Conservation (phyloP, 2,797 vertebrate genomes). For the Crax fasciolata region DNA sequence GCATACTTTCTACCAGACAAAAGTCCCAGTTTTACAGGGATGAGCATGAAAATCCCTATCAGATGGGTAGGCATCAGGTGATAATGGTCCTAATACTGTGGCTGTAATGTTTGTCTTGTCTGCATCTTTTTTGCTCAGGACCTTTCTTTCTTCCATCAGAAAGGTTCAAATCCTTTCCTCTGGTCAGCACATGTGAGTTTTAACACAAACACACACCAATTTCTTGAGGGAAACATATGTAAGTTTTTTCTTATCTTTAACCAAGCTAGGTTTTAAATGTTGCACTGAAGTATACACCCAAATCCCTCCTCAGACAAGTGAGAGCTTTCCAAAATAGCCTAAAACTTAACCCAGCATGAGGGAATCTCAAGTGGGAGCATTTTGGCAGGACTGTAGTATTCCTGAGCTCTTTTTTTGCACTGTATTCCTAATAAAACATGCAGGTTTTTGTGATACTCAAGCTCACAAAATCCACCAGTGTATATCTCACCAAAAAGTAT, state of each 20-base stretch:
- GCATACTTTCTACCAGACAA: neutral
- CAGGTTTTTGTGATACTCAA: neutral
- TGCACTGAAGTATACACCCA: neutral
- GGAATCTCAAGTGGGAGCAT: neutral
- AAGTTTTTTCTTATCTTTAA: neutral
- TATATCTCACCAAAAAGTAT: neutral
- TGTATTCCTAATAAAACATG: neutral
- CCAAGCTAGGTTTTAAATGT: neutral
- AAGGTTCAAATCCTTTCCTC: neutral
- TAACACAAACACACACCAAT: neutral
- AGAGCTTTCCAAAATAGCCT: neutral
- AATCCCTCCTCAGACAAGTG: neutral
- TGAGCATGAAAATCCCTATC: neutral
- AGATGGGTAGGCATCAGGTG: neutral
- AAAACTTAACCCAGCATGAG: neutral
- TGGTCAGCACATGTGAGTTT: neutral
- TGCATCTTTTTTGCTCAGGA: neutral
- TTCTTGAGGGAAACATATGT: neutral
- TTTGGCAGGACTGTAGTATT: neutral
- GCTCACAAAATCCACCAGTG: neutral
- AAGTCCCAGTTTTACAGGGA: neutral
- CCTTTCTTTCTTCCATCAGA: neutral
- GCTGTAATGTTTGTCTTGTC: neutral
- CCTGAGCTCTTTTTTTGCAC: neutral
- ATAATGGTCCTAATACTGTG: neutral